These are phyloP conservation scores for Leptinotarsa peninsularis DNA, from an alignment of 2,888 invertebrate species.

Conservation along the genomic window DNA sequence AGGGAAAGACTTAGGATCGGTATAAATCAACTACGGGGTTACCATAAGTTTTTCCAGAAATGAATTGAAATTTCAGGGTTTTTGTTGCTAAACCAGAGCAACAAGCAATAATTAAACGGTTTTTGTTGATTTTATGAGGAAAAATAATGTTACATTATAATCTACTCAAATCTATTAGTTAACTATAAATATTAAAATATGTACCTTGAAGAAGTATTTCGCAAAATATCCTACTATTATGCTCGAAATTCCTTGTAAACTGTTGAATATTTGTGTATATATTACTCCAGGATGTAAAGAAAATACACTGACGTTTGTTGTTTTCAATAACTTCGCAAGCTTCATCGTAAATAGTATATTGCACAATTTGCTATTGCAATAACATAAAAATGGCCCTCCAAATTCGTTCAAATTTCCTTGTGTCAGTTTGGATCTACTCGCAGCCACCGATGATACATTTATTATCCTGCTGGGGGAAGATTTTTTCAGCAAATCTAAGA, in stretches of 20 bases:
- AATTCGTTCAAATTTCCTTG: conserved; percentile 46
- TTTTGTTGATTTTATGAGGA: too few species aligned
- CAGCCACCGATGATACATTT: conserved; percentile 53
- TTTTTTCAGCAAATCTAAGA: conserved; percentile 68
- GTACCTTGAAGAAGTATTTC: conserved; percentile 3
- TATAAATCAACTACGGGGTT: too few species aligned
- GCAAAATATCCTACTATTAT: background rate
- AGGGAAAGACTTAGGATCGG: too few species aligned
- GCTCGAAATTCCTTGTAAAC: background rate
- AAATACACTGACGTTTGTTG: conserved; percentile 49
- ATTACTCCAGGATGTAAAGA: conserved; percentile 56
- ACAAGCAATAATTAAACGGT: too few species aligned
- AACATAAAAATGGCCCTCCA: conserved; percentile 31
- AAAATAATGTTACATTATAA: too few species aligned
- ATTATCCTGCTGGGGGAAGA: conserved; percentile 54
- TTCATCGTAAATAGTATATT: conserved; percentile 55
- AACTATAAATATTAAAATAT: too few species aligned
- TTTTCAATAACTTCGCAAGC: conserved; percentile 50
- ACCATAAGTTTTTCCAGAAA: too few species aligned
- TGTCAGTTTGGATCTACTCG: conserved; percentile 44
- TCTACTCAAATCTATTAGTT: too few species aligned
- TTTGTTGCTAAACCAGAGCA: too few species aligned
- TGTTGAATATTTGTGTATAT: conserved; percentile 44
- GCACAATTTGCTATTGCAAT: conserved; percentile 53
- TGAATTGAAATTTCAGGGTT: too few species aligned